These are phyloP conservation scores for Metaphire vulgaris DNA, from an alignment of 1,140 invertebrate species.

Conservation along the genomic window DNA sequence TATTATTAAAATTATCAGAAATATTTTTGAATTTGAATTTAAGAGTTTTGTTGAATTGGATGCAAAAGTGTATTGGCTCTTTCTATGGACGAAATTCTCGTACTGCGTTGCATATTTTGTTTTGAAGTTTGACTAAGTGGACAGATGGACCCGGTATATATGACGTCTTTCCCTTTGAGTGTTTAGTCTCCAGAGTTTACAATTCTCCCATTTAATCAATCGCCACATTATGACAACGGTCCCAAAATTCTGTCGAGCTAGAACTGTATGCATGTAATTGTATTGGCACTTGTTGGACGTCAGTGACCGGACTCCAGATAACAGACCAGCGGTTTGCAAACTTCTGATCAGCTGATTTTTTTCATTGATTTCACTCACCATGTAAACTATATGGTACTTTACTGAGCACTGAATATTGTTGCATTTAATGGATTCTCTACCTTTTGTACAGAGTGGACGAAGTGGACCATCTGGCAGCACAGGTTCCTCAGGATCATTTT, in stretches of 20 bases:
- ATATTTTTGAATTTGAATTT: not conserved
- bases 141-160: too few relatives aligned
- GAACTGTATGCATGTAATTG: not conserved
- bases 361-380: not conserved
- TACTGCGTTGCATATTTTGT: not conserved
- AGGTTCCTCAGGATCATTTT: not conserved
- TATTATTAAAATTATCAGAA: not conserved
- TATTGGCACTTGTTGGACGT: not conserved
- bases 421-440: not conserved
- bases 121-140: too few relatives aligned
- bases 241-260: too few relatives aligned
- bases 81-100: too few relatives aligned
- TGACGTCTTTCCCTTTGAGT: not conserved
- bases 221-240: not conserved
- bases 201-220: too few relatives aligned
- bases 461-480: not conserved
- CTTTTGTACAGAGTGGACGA: not conserved
- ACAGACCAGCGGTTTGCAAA: not conserved
- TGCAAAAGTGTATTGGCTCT: too few relatives aligned
- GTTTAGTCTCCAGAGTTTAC: too few relatives aligned
- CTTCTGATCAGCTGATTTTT: not conserved
- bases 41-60: not conserved
- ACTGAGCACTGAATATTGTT: not conserved
- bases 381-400: not conserved
- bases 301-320: not conserved